phyloP scores from a whole-genome alignment of 1,140 invertebrate species.

The Wiebesia pumilae region DNA sequence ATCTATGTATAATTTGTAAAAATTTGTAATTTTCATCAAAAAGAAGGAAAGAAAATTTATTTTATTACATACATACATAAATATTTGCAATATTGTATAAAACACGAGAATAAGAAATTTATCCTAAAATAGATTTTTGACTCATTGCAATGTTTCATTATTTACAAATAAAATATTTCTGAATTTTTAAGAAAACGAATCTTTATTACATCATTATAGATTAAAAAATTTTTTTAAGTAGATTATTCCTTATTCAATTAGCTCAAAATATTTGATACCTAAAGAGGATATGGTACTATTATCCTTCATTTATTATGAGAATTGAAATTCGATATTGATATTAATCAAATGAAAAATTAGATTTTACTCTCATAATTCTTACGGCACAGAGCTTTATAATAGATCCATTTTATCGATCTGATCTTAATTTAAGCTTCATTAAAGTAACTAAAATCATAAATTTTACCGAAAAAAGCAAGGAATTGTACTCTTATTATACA shows the following conservation, averaged over 20 bases:
- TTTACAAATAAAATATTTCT: too few relatives aligned
- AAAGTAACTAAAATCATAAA: background rate
- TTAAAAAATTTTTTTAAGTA: background rate
- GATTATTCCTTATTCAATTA: background rate
- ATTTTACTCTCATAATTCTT: background rate
- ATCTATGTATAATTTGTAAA: background rate
- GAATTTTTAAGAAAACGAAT: background rate
- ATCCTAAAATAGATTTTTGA: background rate
- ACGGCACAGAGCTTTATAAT: background rate
- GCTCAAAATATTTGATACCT: background rate
- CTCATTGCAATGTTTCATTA: too few relatives aligned
- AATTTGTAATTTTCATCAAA: background rate
- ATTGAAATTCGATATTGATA: background rate
- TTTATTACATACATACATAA: background rate
- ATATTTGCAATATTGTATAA: too few relatives aligned
- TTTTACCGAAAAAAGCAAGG: slow-evolving; percentile 5
- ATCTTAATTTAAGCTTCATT: background rate
- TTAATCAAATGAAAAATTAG: background rate
- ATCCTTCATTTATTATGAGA: background rate
- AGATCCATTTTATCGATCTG: background rate
- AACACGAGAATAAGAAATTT: background rate
- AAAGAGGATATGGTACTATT: background rate
- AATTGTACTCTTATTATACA: background rate
- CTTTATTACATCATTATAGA: background rate
- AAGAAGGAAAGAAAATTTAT: background rate